phyloP scores from a whole-genome alignment of 2,113 vertebrate species.

The Lagopus leucura region DNA sequence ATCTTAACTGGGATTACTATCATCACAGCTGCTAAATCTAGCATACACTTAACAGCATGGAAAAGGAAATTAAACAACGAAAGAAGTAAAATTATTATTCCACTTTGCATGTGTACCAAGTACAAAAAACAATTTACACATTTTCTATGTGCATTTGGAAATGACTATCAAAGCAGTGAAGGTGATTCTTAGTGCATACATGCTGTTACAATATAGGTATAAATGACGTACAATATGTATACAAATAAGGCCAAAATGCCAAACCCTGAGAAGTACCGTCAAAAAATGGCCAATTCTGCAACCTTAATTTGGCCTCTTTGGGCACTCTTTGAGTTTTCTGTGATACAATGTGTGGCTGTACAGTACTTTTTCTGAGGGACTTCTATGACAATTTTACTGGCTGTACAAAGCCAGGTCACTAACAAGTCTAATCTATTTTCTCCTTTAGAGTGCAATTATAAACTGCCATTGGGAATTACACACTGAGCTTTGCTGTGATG shows the following conservation, averaged over 20 bases:
- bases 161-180: not conserved
- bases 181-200: not conserved
- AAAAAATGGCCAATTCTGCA: not conserved
- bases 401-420: not conserved
- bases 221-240: too few relatives aligned
- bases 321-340: not conserved
- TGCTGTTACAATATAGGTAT: not conserved
- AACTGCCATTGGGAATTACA: not conserved
- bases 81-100: not conserved
- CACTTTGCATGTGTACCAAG: not conserved
- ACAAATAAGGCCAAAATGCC: not conserved
- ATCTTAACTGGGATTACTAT: not conserved
- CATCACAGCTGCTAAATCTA: too few relatives aligned
- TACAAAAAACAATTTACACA: not conserved
- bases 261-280: not conserved
- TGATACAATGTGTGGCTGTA: rapidly evolving
- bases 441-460: not conserved
- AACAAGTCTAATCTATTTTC: not conserved
- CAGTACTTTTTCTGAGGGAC: not conserved
- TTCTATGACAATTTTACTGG: not conserved
- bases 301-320: not conserved
- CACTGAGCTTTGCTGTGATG: not conserved
- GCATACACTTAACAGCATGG: not conserved
- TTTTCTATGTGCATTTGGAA: not conserved
- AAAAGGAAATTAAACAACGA: not conserved